Evolutionary conservation across 2,888 invertebrate genomes (phyloP).

Genomic region (Agrotis ipsilon): DNA sequence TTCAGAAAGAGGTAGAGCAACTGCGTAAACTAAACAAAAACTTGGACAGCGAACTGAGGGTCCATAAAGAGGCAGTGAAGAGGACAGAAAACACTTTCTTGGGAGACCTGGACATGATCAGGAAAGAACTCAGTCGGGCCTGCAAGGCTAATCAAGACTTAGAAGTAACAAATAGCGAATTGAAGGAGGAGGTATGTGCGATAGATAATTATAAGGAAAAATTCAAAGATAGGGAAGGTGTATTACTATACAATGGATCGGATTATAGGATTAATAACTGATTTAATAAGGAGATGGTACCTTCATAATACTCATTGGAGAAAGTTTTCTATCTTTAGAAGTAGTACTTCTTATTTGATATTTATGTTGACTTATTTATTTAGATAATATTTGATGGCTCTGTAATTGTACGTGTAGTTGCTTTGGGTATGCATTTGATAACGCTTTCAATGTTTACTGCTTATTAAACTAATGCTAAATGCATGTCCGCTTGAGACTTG

Average conservation of each 20-base stretch:
- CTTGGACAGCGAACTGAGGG: conserved; percentile 87
- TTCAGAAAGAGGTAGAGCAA: conserved; percentile 83
- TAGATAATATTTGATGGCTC: conserved; percentile 40
- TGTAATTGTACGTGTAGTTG: conserved; percentile 65
- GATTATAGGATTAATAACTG: conserved; percentile 22
- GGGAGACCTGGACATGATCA: conserved; percentile 88
- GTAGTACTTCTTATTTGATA: conserved; percentile 25
- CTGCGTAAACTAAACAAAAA: conserved; percentile 82
- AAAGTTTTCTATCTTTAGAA: conserved; percentile 13
- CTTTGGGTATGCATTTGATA: conserved; percentile 69
- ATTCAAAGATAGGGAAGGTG: background rate
- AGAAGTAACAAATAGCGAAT: conserved; percentile 93
- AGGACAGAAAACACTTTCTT: conserved; percentile 85
- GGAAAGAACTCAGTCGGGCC: conserved; percentile 88
- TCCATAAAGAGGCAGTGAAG: conserved; percentile 85
- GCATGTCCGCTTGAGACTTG: conserved; percentile 73
- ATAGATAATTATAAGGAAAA: conserved; percentile 13
- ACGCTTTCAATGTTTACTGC: conserved; percentile 73
- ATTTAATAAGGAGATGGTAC: conserved; percentile 39
- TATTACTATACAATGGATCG: background rate
- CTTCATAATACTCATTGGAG: conserved; percentile 37
- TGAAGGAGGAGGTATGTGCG: conserved; percentile 92
- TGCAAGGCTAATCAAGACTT: conserved; percentile 92
- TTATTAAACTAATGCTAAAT: conserved; percentile 68
- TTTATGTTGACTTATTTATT: conserved; percentile 30